phyloP scores from a whole-genome alignment of 2,797 vertebrate species.

The Enteromius mattozi region DNA sequence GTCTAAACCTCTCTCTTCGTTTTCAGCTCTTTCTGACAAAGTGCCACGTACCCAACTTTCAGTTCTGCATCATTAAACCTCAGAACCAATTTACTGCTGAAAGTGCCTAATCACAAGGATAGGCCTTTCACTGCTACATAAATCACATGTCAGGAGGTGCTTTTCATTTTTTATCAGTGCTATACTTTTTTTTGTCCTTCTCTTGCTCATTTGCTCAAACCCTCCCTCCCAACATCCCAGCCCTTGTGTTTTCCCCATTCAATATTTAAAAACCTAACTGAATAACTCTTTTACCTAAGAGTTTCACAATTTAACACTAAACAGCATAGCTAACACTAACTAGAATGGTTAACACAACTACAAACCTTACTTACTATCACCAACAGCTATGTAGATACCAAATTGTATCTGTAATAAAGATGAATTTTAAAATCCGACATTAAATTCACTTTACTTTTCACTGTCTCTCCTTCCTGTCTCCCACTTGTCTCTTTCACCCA shows the following conservation, averaged over 20 bases:
- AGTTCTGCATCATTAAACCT: conserved; percentile 85
- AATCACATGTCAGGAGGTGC: conserved; percentile 69
- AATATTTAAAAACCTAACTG: neutral
- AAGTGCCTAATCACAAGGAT: conserved; percentile 71
- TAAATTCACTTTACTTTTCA: conserved; percentile 1
- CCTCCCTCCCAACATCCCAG: neutral
- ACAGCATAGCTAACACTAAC: too few species aligned
- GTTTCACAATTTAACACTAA: neutral
- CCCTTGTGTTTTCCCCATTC: neutral
- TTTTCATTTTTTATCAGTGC: conserved; percentile 50
- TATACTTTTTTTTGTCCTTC: conserved; percentile 2
- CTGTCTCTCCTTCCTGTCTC: neutral
- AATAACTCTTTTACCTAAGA: neutral
- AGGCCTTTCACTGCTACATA: conserved; percentile 66
- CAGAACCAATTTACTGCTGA: conserved; percentile 79
- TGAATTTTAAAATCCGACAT: neutral
- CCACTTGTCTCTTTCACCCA: conserved; percentile 13
- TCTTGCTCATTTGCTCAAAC: conserved; percentile 1
- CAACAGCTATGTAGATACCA: neutral
- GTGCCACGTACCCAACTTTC: conserved; percentile 72
- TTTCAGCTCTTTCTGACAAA: conserved; percentile 70
- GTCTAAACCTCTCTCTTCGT: conserved; percentile 57
- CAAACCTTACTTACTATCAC: neutral
- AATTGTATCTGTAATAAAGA: neutral
- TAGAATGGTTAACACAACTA: neutral